Percentiles rank a stretch among this genome's conserved stretches.
Conservation (phyloP, 2,888 invertebrate species). For the Dascillus cervinus region DNA sequence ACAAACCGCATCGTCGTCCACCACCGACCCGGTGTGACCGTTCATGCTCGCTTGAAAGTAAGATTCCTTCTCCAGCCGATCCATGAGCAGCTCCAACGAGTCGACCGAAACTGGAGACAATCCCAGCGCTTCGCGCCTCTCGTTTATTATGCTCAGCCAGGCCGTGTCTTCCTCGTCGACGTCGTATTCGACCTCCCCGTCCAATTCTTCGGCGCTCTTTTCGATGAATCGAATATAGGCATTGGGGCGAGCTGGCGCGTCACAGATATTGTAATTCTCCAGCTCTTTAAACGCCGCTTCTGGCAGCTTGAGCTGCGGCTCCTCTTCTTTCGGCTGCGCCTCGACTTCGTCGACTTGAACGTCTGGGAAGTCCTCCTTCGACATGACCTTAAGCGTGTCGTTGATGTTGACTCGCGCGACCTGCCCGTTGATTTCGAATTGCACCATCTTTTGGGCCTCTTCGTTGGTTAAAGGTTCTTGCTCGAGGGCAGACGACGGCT, state of each 20-base stretch:
- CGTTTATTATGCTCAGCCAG: constrained; percentile 87
- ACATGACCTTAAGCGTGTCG: constrained; percentile 61
- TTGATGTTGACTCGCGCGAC: constrained; percentile 45
- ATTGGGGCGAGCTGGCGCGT: constrained; percentile 77
- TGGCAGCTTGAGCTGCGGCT: constrained; percentile 51
- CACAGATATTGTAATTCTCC: constrained; percentile 70
- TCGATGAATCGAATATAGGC: constrained; percentile 93
- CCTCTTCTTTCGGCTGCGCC: constrained; percentile 36
- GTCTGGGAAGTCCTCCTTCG: constrained; percentile 53
- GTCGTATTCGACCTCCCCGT: constrained; percentile 93
- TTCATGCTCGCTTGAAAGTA: constrained; percentile 76
- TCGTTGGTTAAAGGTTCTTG: constrained; percentile 73
- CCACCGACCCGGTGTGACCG: constrained; percentile 65
- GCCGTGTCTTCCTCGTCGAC: constrained; percentile 97
- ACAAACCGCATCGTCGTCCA: constrained; percentile 97
- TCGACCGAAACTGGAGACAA: constrained; percentile 76
- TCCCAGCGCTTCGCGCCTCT: constrained; percentile 64
- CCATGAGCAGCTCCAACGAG: constrained; percentile 92
- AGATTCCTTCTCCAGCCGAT: constrained; percentile 94
- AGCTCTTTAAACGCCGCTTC: constrained; percentile 64
- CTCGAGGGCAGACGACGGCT: constrained; percentile 42
- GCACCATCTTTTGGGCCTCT: constrained; percentile 77
- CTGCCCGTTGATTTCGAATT: constrained; percentile 74
- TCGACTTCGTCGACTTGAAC: constrained; percentile 44
- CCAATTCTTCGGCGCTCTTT: constrained; percentile 87